A percentile compares a stretch with the other conserved stretches of the same genome.
phyloP scores from a whole-genome alignment of 2,888 invertebrate genomes.

The Tiliacea citrago region DNA sequence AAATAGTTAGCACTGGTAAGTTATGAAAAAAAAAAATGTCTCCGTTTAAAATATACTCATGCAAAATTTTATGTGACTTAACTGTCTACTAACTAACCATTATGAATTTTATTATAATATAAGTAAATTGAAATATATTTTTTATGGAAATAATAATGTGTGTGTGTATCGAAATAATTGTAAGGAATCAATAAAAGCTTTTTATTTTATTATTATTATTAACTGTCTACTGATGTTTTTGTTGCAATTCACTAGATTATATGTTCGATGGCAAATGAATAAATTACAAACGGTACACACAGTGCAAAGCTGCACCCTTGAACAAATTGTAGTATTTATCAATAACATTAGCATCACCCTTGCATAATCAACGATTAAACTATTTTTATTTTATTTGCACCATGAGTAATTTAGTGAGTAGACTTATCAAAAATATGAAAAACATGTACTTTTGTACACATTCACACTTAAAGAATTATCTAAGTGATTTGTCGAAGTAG shows the following conservation, averaged over 20 bases:
- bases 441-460: background rate
- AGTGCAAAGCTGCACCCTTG: background rate
- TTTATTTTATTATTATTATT: no score
- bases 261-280: background rate
- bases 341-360: background rate
- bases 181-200: no score
- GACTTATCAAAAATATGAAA: background rate
- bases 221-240: background rate
- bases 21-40: background rate
- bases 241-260: background rate
- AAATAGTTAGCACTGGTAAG: background rate
- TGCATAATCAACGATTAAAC: background rate
- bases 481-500: background rate
- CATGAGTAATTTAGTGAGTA: background rate
- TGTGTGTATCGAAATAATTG: no score
- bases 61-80: background rate
- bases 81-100: no score
- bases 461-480: background rate
- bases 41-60: background rate
- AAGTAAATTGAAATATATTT: no score
- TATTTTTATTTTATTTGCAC: no score
- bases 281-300: background rate
- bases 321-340: background rate
- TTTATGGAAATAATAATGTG: no score
- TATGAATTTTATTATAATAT: no score